Evolutionary conservation across 2,797 vertebrate species (phyloP).

Genomic region (Xenentodon cancila): DNA sequence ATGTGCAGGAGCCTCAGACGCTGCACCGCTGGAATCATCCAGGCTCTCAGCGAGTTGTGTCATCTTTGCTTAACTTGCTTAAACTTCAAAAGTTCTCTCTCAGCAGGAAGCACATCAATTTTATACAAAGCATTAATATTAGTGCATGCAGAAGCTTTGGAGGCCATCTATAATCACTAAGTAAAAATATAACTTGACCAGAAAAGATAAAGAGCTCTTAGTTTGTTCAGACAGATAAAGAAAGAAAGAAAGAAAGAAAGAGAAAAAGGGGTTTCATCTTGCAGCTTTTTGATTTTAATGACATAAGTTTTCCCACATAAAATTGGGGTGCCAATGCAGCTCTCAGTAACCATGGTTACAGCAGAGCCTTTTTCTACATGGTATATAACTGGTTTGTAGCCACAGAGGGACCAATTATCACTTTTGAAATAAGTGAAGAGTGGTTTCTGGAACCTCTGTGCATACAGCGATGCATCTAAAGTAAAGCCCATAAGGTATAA

Average conservation of each 20-base stretch:
- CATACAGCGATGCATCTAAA: conserved; percentile 4
- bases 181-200: not conserved
- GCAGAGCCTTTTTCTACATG: conserved; percentile 43
- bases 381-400: conserved; percentile 26
- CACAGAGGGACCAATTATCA: conserved; percentile 75
- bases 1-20: not conserved
- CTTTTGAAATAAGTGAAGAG: conserved; percentile 22
- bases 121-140: conserved; percentile 10
- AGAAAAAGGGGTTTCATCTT: conserved; percentile 7
- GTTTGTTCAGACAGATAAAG: not conserved
- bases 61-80: not conserved
- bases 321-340: conserved; percentile 52
- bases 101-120: conserved; percentile 10
- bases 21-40: not conserved
- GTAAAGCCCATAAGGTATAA: conserved; percentile 39
- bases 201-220: not conserved
- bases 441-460: conserved; percentile 3
- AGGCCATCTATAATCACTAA: not conserved
- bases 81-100: conserved; percentile 12
- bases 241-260: not conserved
- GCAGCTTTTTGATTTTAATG: conserved; percentile 38
- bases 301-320: conserved; percentile 57
- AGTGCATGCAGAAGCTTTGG: not conserved
- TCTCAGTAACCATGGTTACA: conserved; percentile 74
- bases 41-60: not conserved